phyloP scores from a whole-genome alignment of 2,797 vertebrate genomes.

The Psittacula derbiana region DNA sequence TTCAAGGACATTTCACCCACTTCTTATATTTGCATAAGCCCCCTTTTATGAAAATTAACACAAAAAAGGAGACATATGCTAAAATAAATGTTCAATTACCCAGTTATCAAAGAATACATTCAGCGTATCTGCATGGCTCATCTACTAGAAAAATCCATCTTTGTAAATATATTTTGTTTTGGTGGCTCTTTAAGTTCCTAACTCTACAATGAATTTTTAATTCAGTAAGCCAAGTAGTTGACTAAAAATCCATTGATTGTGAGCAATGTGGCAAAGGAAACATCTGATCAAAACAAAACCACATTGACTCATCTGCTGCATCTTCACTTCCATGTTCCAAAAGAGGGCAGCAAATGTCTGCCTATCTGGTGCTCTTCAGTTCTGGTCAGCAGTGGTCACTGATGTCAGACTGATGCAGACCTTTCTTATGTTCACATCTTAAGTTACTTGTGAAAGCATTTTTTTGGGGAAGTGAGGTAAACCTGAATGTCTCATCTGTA shows the following conservation, averaged over 20 bases:
- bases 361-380: background rate
- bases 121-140: too few relatives aligned
- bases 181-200: background rate
- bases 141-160: background rate
- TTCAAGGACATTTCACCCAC: background rate
- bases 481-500: background rate
- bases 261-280: background rate
- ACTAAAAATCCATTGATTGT: slow-evolving; percentile 1
- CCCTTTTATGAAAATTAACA: background rate
- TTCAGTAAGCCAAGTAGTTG: background rate
- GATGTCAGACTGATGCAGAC: background rate
- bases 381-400: slow-evolving; percentile 35
- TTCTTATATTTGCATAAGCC: background rate
- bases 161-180: background rate
- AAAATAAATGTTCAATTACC: background rate
- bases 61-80: background rate
- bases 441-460: background rate
- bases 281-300: background rate
- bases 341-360: slow-evolving; percentile 79
- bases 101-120: background rate
- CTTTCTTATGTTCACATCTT: background rate
- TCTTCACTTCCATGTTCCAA: slow-evolving; percentile 61
- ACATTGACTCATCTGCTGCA: background rate
- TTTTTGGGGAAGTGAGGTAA: background rate
- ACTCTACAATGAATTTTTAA: background rate